These are phyloP conservation scores for Rhinolophus sinicus DNA, from an alignment of 2,113 vertebrate genomes.

Conservation along the genomic window DNA sequence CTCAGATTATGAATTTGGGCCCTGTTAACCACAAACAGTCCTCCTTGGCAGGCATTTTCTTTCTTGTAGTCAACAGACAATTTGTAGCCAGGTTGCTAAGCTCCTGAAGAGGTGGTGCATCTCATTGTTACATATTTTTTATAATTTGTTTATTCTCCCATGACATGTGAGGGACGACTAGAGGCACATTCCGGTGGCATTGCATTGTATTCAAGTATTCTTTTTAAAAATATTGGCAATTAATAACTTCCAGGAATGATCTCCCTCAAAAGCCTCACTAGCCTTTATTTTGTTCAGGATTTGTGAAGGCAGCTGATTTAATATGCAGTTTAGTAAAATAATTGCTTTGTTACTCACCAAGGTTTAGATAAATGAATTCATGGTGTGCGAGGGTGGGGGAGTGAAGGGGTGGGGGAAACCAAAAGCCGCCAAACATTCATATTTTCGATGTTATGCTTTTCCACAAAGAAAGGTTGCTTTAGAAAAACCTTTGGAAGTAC, in stretches of 20 bases:
- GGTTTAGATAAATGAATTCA: slow-evolving; percentile 31
- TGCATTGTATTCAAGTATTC: slow-evolving; percentile 57
- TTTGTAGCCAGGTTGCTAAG: not conserved
- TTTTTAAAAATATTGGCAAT: not conserved
- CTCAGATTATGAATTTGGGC: no score
- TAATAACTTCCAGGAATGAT: slow-evolving; percentile 70
- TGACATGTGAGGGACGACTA: slow-evolving; percentile 61
- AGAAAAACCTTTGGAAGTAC: not conserved
- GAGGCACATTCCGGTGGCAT: slow-evolving; percentile 42
- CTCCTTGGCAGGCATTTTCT: no score
- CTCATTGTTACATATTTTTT: not conserved
- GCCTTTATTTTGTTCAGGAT: slow-evolving; percentile 65
- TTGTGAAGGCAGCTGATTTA: slow-evolving; percentile 63
- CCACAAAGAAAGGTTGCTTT: not conserved
- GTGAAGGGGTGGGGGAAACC: not conserved
- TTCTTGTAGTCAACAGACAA: no score
- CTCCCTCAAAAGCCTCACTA: slow-evolving; percentile 44
- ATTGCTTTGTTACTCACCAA: slow-evolving; percentile 26
- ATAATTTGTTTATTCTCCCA: slow-evolving; percentile 34
- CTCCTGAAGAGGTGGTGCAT: not conserved
- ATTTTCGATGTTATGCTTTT: not conserved
- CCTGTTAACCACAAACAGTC: no score
- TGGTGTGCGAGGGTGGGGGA: not conserved
- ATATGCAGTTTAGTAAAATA: slow-evolving; percentile 25
- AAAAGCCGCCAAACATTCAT: not conserved